These are phyloP conservation scores for Sphenodon punctatus DNA, from an alignment of 2,797 vertebrate genomes.

Conservation along the genomic window DNA sequence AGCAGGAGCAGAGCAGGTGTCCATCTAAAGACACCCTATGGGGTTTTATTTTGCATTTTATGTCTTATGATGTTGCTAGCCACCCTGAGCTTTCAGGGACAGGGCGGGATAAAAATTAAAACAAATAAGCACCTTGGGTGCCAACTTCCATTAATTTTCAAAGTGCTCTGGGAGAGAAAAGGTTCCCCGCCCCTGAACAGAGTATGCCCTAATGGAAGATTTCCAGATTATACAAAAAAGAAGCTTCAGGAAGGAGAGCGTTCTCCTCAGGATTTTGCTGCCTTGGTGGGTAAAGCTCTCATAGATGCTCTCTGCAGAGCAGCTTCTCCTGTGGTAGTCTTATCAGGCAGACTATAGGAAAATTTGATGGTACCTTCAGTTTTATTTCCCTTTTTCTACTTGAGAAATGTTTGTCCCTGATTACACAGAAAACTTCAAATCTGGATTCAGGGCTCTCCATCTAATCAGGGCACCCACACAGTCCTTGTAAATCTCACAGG, in stretches of 20 bases:
- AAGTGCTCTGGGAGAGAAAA: no score
- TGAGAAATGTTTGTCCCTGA: neutral
- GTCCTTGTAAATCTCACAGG: no score
- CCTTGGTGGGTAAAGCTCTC: neutral
- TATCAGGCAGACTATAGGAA: neutral
- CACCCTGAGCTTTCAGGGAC: no score
- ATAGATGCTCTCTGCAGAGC: neutral
- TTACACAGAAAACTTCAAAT: constrained; percentile 4
- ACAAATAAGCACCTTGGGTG: no score
- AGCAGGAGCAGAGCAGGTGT: no score
- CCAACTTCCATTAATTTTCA: no score
- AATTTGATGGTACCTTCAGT: neutral
- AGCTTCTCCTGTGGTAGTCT: neutral
- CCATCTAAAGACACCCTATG: no score
- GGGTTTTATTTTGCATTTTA: no score
- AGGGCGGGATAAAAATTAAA: no score
- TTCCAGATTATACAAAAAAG: neutral
- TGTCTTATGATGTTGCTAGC: no score
- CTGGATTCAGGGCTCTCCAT: neutral
- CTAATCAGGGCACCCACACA: neutral
- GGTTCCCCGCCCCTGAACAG: neutral
- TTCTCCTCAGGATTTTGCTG: neutral
- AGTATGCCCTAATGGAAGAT: neutral
- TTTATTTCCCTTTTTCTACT: neutral
- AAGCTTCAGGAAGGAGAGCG: neutral